Base-by-base conservation (phyloP, 1,140 invertebrate genomes). In the Drosophila rufa region DNA sequence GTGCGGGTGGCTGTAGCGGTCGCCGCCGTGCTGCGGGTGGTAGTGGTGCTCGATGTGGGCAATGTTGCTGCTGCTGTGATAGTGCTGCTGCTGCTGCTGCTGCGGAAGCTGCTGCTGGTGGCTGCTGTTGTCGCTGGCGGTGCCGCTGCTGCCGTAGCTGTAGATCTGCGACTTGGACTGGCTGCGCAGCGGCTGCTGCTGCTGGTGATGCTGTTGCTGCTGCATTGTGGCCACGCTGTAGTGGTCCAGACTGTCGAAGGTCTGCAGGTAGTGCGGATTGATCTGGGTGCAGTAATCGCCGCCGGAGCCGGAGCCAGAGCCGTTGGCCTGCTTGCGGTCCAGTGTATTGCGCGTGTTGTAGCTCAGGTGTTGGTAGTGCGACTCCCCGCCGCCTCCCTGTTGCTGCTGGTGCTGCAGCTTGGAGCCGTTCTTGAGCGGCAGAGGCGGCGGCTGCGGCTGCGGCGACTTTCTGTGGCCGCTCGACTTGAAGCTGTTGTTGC, bases 141-240 rank as follows among this genome's bases (percentile, higher is more conserved):
- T 90, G 59, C 84, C 87, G 36, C 91, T 92, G 74, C 76, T 90
- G 74, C 91, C 87, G 42, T 90, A 85, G 36, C 91, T 83, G 70
- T 92, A 92, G 17, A 92, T 92, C 69, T 92, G 91, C 15, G 85
- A 85, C 60, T 92, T 92, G 2, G 91, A 92, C 53, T 91, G 91
- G 46, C 89, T 92, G 79, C 89, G 91, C 78, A 91, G 58, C 43
- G 82, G 74, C 12, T 85, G 62, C 71, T 86, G 33, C 89, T 87
- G 70, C 69, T 81, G 70, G 68, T 79, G 36, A 70, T 76, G 22
- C 81, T 80, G 67, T 25, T 79, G 75, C 36, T 75, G 73, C 51
- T 91, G 90, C 58, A 91, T 68, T 57, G 83, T 91, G 55, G 84
- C 82, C 51, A 90, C 91, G 40, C 79, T 91, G 38, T 92, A 92